A percentile compares a stretch with the other conserved stretches of the same genome.
Conservation (phyloP, 2,888 invertebrate species). For the Conistra vaccinii region DNA sequence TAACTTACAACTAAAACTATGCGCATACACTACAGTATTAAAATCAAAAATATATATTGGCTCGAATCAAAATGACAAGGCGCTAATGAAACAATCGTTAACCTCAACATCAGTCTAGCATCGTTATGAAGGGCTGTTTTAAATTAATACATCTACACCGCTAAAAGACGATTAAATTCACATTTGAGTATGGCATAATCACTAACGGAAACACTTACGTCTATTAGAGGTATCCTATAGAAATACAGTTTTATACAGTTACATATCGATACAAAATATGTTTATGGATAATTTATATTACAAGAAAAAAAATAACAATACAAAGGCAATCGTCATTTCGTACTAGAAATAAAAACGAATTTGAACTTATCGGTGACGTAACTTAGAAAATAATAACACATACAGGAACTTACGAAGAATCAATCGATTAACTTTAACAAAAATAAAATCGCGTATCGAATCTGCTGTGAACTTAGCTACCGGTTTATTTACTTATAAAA, state of each 20-base stretch:
- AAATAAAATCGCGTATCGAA: slow-evolving; percentile 64
- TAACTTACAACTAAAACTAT: slow-evolving; percentile 80
- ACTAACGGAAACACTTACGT: slow-evolving; percentile 86
- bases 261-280: slow-evolving; percentile 79
- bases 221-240: slow-evolving; percentile 82
- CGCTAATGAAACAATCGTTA: slow-evolving; percentile 61
- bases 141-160: slow-evolving; percentile 76
- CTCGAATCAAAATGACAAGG: slow-evolving; percentile 69
- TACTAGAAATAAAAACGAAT: slow-evolving; percentile 71
- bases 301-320: slow-evolving; percentile 79
- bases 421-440: slow-evolving; percentile 76
- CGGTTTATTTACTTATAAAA: slow-evolving; percentile 72
- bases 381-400: slow-evolving; percentile 76
- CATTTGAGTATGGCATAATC: slow-evolving; percentile 86
- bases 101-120: slow-evolving; percentile 81
- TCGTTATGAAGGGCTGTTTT: slow-evolving; percentile 75
- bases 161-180: slow-evolving; percentile 86
- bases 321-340: slow-evolving; percentile 66
- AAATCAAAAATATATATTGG: slow-evolving; percentile 75
- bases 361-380: slow-evolving; percentile 83
- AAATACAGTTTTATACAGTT: slow-evolving; percentile 83
- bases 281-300: slow-evolving; percentile 81
- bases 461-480: slow-evolving; percentile 73
- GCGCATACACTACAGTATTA: slow-evolving; percentile 74
- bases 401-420: slow-evolving; percentile 76